Evolutionary conservation across 2,797 vertebrate species (phyloP).

Genomic region (Borostomias antarcticus): DNA sequence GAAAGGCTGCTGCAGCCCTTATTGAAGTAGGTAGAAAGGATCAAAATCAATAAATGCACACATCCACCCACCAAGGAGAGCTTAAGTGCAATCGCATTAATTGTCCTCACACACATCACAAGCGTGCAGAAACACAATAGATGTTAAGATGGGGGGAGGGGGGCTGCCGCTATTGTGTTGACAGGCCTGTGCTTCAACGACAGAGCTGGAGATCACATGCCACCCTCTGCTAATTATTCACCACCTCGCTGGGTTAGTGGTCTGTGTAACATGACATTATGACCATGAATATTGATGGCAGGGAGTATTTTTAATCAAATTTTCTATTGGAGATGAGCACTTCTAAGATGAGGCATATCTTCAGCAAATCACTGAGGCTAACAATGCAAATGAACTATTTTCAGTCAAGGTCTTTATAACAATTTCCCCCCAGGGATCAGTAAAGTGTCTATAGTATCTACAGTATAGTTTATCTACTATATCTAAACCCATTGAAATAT

Average conservation of each 20-base stretch:
- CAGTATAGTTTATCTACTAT: no score
- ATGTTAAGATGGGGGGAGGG: slow-evolving; percentile 61
- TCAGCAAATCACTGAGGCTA: background rate
- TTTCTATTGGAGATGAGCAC: slow-evolving; percentile 15
- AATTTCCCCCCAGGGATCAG: no score
- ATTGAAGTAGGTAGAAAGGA: slow-evolving; percentile 19
- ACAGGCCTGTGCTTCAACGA: slow-evolving; percentile 59
- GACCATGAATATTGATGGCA: slow-evolving; percentile 32
- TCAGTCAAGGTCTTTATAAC: background rate
- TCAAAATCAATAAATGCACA: slow-evolving; percentile 61
- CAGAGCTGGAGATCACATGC: slow-evolving; percentile 54
- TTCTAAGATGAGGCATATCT: background rate
- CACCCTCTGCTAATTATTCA: slow-evolving; percentile 47
- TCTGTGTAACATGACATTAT: slow-evolving; percentile 64
- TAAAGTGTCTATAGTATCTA: no score
- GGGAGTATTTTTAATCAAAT: slow-evolving; percentile 43
- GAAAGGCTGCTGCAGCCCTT: background rate
- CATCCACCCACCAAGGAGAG: slow-evolving; percentile 53
- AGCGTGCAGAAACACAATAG: slow-evolving; percentile 64
- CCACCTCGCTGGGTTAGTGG: slow-evolving; percentile 60
- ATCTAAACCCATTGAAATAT: slow-evolving; percentile 1
- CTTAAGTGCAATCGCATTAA: slow-evolving; percentile 59
- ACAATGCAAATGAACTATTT: background rate
- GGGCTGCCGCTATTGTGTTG: slow-evolving; percentile 58
- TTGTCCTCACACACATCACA: slow-evolving; percentile 67